Base-by-base conservation (phyloP, 1,140 invertebrate species). In the Scaptomyza graminum region DNA sequence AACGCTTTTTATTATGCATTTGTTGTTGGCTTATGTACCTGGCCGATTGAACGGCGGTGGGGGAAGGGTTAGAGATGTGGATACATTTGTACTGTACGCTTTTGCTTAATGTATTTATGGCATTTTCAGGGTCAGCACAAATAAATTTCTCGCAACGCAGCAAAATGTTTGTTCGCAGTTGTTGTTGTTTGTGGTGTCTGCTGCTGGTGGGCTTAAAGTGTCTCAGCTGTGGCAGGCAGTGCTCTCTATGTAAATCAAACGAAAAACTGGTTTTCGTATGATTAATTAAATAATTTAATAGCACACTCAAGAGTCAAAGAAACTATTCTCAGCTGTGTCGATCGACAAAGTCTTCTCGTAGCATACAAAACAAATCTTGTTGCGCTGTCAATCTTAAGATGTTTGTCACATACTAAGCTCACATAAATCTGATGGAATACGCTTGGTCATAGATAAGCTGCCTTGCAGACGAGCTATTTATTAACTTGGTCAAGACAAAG, bases 81-180 rank as follows among this genome's bases (percentile, higher is more conserved):
- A 50, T 43, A 54, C 76, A 84, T 85, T 76, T 80, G 81, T 71
- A 73, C 62, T 64, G 62, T 78, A 73, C 61, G 79, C 64, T 66
- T 78, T 88, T 79, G 83, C 72, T 88, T 88, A 88, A 88, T 88
- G 69, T 88, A 88, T 88, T 88, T 88, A 88, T 88, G 83, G 83
- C 75, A 79, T 44, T 79, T 88, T 88, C 83, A 88, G 83, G 83
- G 83, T 88, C 83, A 83, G 44, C 50, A 63, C 55, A 77, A 82
- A 70, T 63, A 74, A 61, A 76, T 76, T 69, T 87, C 54, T 65
- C 57, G 67, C 63, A 68, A 54, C 70, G 70, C 82, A 79, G 70
- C 70, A 76, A 87, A 34, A 85, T 85, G 81, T 88, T 87, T 87
- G 83, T 79, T 65, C 75, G 70, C 82, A 34, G 63, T 50, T 79